Evolutionary conservation across 1,140 invertebrate genomes (phyloP).

Genomic region (Drosophila ironensis): DNA sequence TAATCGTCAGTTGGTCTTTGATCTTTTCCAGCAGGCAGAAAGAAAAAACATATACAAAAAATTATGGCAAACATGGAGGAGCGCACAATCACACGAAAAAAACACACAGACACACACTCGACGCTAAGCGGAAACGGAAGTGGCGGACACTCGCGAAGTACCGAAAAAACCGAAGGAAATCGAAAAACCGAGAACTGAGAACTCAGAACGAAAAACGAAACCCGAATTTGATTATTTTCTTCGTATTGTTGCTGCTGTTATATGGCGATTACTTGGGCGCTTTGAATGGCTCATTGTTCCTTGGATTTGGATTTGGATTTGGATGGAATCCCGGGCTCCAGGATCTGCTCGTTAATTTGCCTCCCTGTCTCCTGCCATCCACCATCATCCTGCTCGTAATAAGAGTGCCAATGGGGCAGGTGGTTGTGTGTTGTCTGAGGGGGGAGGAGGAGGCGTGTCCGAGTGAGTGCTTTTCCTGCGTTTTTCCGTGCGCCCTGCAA

Average conservation of each 20-base stretch:
- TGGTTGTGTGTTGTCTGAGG: neutral
- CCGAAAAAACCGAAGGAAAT: neutral
- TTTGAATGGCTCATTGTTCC: conserved; percentile 11
- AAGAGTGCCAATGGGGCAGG: neutral
- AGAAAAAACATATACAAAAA: conserved; percentile 32
- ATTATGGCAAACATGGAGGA: neutral
- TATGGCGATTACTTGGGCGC: conserved; percentile 25
- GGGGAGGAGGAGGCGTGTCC: neutral
- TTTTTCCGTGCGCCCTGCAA: conserved; percentile 23
- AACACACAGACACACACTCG: conserved; percentile 7
- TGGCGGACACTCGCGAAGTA: too few relatives aligned
- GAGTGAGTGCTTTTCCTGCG: neutral
- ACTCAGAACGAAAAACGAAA: conserved; percentile 21
- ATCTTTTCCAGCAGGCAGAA: conserved; percentile 41
- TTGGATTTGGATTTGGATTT: neutral
- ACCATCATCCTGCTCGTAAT: too few relatives aligned
- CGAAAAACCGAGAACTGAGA: neutral
- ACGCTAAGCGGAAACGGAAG: too few relatives aligned
- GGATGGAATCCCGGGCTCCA: neutral
- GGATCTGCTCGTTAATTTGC: conserved; percentile 30
- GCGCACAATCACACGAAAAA: conserved; percentile 18
- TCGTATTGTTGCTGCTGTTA: too few relatives aligned
- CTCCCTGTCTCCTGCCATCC: conserved; percentile 18
- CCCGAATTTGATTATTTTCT: conserved; percentile 34
- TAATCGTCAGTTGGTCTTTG: neutral